Evolutionary conservation across 2,797 vertebrate genomes (phyloP).

Genomic region (Odontamblyopus lacepedii): DNA sequence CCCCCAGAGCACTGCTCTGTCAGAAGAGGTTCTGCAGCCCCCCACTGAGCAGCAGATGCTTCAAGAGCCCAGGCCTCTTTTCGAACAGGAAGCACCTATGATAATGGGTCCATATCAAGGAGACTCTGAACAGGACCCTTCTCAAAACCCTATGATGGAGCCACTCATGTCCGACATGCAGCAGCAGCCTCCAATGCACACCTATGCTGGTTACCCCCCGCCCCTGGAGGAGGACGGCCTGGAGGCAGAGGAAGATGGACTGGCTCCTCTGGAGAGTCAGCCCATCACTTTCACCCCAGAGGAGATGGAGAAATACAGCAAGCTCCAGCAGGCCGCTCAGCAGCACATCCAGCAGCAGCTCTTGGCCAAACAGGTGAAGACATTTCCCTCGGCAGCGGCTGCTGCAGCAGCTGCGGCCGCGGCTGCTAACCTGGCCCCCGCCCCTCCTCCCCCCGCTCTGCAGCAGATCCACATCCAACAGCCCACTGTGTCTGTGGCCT

Average conservation of each 20-base stretch:
- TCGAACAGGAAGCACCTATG: slow-evolving; percentile 75
- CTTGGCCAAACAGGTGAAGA: slow-evolving; percentile 95
- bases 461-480: slow-evolving; percentile 98
- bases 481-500: slow-evolving; percentile 83
- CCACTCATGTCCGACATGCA: slow-evolving; percentile 80
- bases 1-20: slow-evolving; percentile 39
- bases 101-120: slow-evolving; percentile 74
- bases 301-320: slow-evolving; percentile 99
- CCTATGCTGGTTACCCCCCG: slow-evolving; percentile 84
- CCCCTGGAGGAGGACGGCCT: slow-evolving; percentile 84
- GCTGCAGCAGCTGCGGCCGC: slow-evolving; percentile 80
- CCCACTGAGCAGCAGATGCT: slow-evolving; percentile 66
- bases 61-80: slow-evolving; percentile 65
- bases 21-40: slow-evolving; percentile 64
- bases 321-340: slow-evolving; percentile 96
- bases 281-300: slow-evolving; percentile 98
- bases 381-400: slow-evolving; percentile 84
- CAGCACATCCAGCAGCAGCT: slow-evolving; percentile 99
- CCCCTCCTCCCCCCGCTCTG: slow-evolving; percentile 80
- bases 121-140: slow-evolving; percentile 78
- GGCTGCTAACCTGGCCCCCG: slow-evolving; percentile 70
- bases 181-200: slow-evolving; percentile 77
- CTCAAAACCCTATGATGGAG: slow-evolving; percentile 82
- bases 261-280: slow-evolving; percentile 95
- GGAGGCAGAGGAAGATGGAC: slow-evolving; percentile 82